Percentiles rank a stretch among this genome's conserved stretches.
These are phyloP conservation scores for Platyura marginata DNA, from an alignment of 1,140 invertebrate species.

Conservation along the genomic window DNA sequence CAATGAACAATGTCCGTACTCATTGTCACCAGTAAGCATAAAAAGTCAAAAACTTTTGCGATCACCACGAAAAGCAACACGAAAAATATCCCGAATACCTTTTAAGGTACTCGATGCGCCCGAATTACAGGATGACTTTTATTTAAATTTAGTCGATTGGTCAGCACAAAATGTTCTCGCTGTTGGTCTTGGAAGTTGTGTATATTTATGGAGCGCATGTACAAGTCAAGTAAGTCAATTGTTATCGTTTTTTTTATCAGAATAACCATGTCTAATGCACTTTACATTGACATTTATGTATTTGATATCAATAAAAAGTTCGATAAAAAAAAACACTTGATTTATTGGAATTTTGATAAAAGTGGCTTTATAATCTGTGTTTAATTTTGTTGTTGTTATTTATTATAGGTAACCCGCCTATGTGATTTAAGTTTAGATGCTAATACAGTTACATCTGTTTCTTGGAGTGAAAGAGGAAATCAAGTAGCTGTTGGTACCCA, in stretches of 20 bases:
- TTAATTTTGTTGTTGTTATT: background rate
- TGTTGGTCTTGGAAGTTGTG: constrained; percentile 95
- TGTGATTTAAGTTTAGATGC: constrained; percentile 88
- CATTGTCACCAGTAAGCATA: constrained; percentile 78
- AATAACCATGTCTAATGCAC: background rate
- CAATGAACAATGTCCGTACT: constrained; percentile 59
- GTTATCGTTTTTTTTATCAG: background rate
- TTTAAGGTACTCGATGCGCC: constrained; percentile 98
- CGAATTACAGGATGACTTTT: constrained; percentile 98
- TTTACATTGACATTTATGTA: background rate
- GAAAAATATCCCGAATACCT: constrained; percentile 93
- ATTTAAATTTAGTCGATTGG: constrained; percentile 98
- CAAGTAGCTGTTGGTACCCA: constrained; percentile 95
- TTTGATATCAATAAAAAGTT: background rate
- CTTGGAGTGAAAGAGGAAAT: constrained; percentile 96
- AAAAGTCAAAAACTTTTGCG: constrained; percentile 88
- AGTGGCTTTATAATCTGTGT: background rate
- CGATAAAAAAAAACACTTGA: background rate
- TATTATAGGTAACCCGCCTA: constrained; percentile 60
- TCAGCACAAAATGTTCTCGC: constrained; percentile 96
- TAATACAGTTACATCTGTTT: constrained; percentile 95
- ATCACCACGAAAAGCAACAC: constrained; percentile 83
- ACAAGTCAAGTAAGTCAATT: constrained; percentile 67
- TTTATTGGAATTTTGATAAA: background rate
- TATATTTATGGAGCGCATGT: constrained; percentile 98